phyloP scores from a whole-genome alignment of 1,140 invertebrate genomes.

The Plectrocnemia conspersa region DNA sequence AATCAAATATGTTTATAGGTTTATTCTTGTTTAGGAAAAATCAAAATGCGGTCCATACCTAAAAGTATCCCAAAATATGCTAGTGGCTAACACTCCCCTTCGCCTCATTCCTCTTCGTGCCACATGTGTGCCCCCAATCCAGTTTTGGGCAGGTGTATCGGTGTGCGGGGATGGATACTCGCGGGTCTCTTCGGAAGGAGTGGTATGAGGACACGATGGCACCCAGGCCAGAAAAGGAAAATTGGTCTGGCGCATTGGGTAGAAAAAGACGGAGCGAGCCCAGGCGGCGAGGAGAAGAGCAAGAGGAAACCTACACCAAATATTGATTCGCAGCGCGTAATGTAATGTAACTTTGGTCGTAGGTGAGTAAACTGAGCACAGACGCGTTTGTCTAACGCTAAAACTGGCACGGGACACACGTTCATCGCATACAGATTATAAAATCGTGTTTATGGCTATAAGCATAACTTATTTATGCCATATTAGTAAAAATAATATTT shows the following conservation, averaged over 20 bases:
- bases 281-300: constrained; percentile 11
- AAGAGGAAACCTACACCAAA: constrained; percentile 27
- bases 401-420: neutral
- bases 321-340: constrained; percentile 36
- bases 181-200: constrained; percentile 11
- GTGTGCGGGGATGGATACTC: neutral
- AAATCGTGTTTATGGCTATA: too few relatives aligned
- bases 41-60: too few relatives aligned
- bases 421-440: too few relatives aligned
- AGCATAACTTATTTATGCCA: too few relatives aligned
- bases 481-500: too few relatives aligned
- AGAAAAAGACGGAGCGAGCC: constrained; percentile 6
- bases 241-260: constrained; percentile 1
- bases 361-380: neutral
- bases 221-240: constrained; percentile 25
- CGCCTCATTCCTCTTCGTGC: neutral
- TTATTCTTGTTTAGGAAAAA: too few relatives aligned
- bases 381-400: neutral
- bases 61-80: too few relatives aligned
- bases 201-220: constrained; percentile 28
- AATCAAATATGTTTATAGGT: too few relatives aligned
- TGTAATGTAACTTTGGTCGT: constrained; percentile 29
- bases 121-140: neutral
- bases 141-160: constrained; percentile 4
- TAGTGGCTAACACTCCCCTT: too few relatives aligned